Conservation (phyloP, 1,140 invertebrate species). For the Drosophila murphyi region DNA sequence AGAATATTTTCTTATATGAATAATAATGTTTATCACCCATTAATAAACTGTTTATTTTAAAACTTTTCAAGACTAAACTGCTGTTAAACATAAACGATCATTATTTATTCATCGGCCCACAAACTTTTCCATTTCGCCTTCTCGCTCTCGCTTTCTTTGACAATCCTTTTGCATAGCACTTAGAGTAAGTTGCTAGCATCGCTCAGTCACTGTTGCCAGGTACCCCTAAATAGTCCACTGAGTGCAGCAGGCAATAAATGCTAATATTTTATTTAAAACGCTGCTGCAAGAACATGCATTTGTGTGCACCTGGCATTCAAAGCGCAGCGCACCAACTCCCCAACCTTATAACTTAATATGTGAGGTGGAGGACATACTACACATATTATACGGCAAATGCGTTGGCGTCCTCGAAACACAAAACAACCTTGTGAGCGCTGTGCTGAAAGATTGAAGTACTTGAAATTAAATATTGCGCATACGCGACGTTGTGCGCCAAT, state of each 20-base stretch:
- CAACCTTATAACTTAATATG: conserved; percentile 1
- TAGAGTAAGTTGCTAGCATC: conserved; percentile 39
- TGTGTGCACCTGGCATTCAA: conserved; percentile 30
- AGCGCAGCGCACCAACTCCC: background rate
- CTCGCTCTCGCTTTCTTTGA: conserved; percentile 28
- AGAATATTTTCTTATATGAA: too few relatives aligned
- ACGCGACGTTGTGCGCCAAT: conserved; percentile 43
- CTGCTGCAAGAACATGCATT: conserved; percentile 59
- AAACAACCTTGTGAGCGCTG: conserved; percentile 1
- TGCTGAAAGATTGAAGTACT: conserved; percentile 39
- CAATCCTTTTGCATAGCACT: conserved; percentile 65
- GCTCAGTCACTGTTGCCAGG: background rate
- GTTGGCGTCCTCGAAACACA: background rate
- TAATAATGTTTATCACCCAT: too few relatives aligned
- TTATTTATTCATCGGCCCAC: too few relatives aligned
- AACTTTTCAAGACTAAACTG: background rate
- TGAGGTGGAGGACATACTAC: background rate
- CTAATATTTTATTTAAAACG: conserved; percentile 77
- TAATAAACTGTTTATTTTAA: too few relatives aligned
- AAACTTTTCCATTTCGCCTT: background rate
- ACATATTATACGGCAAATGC: background rate
- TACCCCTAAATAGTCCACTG: conserved; percentile 55
- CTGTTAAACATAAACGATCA: background rate
- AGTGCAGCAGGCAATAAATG: conserved; percentile 73
- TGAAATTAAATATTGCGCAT: conserved; percentile 71